Conservation (phyloP, 2,797 vertebrate genomes). For the Acestrorhynchus altus region DNA sequence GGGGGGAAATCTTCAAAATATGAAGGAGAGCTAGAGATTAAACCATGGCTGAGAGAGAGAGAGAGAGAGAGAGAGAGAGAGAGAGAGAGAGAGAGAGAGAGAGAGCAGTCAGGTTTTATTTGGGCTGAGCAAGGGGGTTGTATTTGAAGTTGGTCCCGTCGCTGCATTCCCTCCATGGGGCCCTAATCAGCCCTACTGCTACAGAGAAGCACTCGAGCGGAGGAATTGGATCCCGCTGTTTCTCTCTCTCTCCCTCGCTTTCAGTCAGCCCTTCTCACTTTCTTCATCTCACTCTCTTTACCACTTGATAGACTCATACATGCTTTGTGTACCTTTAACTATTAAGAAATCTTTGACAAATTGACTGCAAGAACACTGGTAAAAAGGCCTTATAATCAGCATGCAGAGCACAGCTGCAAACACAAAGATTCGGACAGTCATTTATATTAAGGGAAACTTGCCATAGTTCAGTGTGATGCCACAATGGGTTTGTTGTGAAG, state of each 20-base stretch:
- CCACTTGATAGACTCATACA: slow-evolving; percentile 42
- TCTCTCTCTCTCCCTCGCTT: slow-evolving; percentile 66
- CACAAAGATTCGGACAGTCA: background rate
- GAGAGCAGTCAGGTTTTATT: slow-evolving; percentile 95
- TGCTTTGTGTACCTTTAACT: slow-evolving; percentile 48
- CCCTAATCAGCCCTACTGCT: slow-evolving; percentile 91
- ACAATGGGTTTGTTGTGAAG: background rate
- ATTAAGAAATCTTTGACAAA: slow-evolving; percentile 43
- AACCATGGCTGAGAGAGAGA: slow-evolving; percentile 79
- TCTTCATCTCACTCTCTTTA: slow-evolving; percentile 57
- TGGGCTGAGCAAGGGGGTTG: slow-evolving; percentile 84
- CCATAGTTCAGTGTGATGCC: background rate
- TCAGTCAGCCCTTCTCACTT: slow-evolving; percentile 41
- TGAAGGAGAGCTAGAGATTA: slow-evolving; percentile 90
- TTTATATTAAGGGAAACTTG: background rate
- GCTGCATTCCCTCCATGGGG: slow-evolving; percentile 82
- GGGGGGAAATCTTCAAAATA: slow-evolving; percentile 94
- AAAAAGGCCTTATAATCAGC: background rate
- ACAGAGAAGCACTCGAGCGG: slow-evolving; percentile 95
- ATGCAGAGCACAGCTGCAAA: background rate
- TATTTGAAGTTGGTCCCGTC: slow-evolving; percentile 95
- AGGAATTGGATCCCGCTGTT: slow-evolving; percentile 88
- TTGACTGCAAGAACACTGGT: background rate
- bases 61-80: slow-evolving; percentile 11
- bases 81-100: slow-evolving; percentile 18